These are phyloP conservation scores for Caenorhabditis zanzibari DNA, from an alignment of 2,888 invertebrate species.

Conservation along the genomic window DNA sequence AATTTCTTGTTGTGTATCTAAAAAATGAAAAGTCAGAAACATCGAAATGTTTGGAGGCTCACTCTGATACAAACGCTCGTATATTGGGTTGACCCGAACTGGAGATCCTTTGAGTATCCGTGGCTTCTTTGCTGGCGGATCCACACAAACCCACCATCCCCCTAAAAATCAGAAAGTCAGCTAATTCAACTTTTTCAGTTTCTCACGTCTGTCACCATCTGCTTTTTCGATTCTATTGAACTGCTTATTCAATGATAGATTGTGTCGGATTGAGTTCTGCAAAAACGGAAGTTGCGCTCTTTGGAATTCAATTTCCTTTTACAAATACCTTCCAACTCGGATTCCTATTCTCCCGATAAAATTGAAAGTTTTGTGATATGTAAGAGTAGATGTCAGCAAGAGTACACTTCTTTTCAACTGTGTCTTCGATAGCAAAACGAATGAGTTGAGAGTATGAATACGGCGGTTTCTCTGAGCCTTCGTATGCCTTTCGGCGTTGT, in stretches of 20 bases:
- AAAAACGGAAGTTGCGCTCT: conserved; percentile 4
- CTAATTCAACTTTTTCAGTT: neutral
- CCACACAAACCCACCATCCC: conserved; percentile 71
- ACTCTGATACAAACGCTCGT: conserved; percentile 60
- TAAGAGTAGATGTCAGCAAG: conserved; percentile 71
- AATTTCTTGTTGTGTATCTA: conserved; percentile 6
- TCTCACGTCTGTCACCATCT: conserved; percentile 63
- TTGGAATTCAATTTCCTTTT: neutral
- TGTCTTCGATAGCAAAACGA: conserved; percentile 68
- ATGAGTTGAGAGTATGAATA: conserved; percentile 72
- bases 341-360: conserved; percentile 69
- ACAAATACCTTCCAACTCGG: conserved; percentile 71
- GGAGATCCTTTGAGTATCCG: conserved; percentile 61
- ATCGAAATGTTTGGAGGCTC: neutral
- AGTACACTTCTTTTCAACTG: conserved; percentile 64
- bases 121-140: conserved; percentile 66
- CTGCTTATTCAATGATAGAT: conserved; percentile 73
- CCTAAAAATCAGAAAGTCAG: conserved; percentile 28
- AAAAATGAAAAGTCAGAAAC: neutral
- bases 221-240: conserved; percentile 69
- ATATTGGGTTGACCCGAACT: conserved; percentile 68
- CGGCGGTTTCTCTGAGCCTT: conserved; percentile 66
- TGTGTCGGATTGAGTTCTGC: conserved; percentile 77
- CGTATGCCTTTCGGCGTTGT: conserved; percentile 1
- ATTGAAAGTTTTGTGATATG: conserved; percentile 67